Conservation (phyloP, 1,140 invertebrate genomes). For the Dolichoris vasculosae region DNA sequence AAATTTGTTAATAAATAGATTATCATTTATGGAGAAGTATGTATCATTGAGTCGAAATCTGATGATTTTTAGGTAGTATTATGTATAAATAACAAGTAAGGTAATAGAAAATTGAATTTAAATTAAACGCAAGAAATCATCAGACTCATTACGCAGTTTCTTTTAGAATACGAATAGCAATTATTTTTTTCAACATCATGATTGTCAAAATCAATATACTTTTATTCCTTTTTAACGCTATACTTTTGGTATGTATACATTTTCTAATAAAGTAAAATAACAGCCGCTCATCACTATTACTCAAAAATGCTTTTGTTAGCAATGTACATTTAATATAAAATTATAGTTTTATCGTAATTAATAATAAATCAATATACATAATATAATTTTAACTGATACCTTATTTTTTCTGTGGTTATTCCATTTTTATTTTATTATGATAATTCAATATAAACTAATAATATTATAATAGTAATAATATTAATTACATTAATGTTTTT, state of each 20-base stretch:
- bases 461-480: too few species aligned
- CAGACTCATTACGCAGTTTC: too few species aligned
- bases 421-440: too few species aligned
- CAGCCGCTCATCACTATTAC: too few species aligned
- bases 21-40: background rate
- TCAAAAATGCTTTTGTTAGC: too few species aligned
- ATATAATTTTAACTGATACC: too few species aligned
- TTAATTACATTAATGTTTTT: too few species aligned
- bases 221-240: background rate
- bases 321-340: too few species aligned
- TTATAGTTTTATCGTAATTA: too few species aligned
- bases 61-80: background rate
- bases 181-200: conserved; percentile 13
- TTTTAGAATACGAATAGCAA: background rate
- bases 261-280: background rate
- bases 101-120: background rate
- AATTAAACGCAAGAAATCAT: background rate
- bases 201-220: background rate
- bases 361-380: too few species aligned
- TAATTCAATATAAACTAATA: too few species aligned
- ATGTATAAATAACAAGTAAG: background rate
- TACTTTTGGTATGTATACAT: conserved; percentile 10
- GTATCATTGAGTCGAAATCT: background rate
- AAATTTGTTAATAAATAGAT: conserved; percentile 5
- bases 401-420: too few species aligned